These are phyloP conservation scores for Yponomeuta evonymella DNA, from an alignment of 2,888 invertebrate genomes.

Conservation along the genomic window DNA sequence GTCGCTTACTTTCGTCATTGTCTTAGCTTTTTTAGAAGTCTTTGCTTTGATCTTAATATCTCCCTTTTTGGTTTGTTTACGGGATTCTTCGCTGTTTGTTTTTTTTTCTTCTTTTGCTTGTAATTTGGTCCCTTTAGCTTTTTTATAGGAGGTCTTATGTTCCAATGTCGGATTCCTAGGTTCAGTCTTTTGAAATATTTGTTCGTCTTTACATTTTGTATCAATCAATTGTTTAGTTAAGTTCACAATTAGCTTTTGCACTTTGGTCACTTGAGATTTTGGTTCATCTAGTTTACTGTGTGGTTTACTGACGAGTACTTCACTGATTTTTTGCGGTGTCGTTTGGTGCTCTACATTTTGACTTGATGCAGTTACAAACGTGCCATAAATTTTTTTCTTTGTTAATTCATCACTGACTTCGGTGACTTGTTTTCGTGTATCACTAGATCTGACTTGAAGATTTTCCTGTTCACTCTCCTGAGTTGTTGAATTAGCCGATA, in stretches of 20 bases:
- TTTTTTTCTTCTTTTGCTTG: neutral
- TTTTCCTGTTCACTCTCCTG: too few relatives aligned
- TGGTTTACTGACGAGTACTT: too few relatives aligned
- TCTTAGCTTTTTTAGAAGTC: neutral
- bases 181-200: neutral
- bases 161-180: neutral
- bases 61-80: neutral
- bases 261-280: neutral
- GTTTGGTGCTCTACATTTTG: too few relatives aligned
- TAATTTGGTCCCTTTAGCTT: neutral
- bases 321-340: too few relatives aligned
- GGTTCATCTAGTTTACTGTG: too few relatives aligned
- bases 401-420: too few relatives aligned
- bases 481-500: neutral
- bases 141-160: neutral
- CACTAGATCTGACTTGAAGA: too few relatives aligned
- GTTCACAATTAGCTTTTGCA: neutral
- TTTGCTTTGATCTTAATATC: neutral
- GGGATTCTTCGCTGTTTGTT: neutral
- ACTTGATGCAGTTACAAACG: too few relatives aligned
- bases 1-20: conserved; percentile 9
- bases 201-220: neutral
- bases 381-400: too few relatives aligned
- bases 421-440: too few relatives aligned
- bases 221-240: too few relatives aligned